Base-by-base conservation (phyloP, 2,113 vertebrate genomes). In the Amphiprion ocellaris region DNA sequence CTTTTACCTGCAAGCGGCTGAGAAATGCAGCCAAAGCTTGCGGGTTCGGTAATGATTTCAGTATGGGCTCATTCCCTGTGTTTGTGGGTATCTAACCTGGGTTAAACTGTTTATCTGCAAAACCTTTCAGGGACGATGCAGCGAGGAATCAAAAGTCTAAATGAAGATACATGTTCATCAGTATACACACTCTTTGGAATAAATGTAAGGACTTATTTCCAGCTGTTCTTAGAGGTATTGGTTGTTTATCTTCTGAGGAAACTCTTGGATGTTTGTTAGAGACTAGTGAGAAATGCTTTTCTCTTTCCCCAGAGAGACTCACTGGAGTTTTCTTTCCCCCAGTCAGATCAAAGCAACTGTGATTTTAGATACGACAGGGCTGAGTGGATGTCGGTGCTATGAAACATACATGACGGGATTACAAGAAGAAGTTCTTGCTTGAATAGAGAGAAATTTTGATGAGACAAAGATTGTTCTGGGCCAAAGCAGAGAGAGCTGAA, bases 11-110 rank as follows among this genome's bases (percentile, higher is more conserved):
- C 79, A 24, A 58, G 21, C 77, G 46, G 60, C 60, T 59, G 74
- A 69, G 78, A 56, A 69, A 60, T 16, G 59, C 16, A 41, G 54
- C 63, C 10, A 23, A 81, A 30, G 41, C 17, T 1, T 41, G 44
- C 23, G 74, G 80, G 64, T 74, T 60, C 0, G 10, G 11, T 79
- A 86, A 86, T 83, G 69, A 55, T 9, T 83, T 74, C 81, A 84
- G 56, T 23, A 75, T 81, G 85, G 30, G 17, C 68, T 61, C 28
- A 21, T 5, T 64, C 60, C n/a, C 52, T 56, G 12, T 39, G 52
- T 65, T 19, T 68, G 50, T 4, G n/a, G 2, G 44, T n/a, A 46
- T 87, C 39, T 54, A 50, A 77, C 16, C 33, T 15, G 44, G 23
- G 47, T 52, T 52, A 17, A 73, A 76, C 10, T 9, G 2, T 46